Evolutionary conservation across 2,888 invertebrate species (phyloP).

Genomic region (Cheilosia soror): DNA sequence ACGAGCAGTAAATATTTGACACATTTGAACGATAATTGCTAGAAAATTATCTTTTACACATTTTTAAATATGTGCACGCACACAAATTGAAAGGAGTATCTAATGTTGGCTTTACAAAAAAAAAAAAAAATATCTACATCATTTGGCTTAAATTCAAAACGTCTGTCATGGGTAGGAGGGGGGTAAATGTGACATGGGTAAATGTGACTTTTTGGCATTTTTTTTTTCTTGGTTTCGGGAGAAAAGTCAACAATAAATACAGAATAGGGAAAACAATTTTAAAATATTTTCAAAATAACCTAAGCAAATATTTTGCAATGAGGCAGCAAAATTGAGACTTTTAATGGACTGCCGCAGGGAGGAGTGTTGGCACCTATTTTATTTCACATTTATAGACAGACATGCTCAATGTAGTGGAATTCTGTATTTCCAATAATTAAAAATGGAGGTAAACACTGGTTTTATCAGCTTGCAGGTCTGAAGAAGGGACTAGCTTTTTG

Average conservation of each 20-base stretch:
- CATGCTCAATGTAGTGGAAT: background rate
- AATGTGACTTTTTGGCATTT: background rate
- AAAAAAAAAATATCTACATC: constrained; percentile 2
- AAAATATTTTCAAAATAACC: background rate
- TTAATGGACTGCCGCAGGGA: constrained; percentile 20
- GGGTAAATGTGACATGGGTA: constrained; percentile 32
- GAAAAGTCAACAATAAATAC: constrained; percentile 9
- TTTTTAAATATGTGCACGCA: constrained; percentile 8
- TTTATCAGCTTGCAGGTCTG: too few relatives aligned
- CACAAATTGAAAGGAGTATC: constrained; percentile 14
- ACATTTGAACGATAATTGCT: constrained; percentile 58
- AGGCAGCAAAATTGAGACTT: background rate
- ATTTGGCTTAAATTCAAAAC: constrained; percentile 46
- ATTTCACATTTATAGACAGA: too few relatives aligned
- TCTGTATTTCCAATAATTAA: too few relatives aligned
- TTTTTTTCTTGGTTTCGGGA: background rate
- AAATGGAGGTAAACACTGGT: too few relatives aligned
- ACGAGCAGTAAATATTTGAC: constrained; percentile 47
- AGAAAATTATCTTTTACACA: constrained; percentile 38
- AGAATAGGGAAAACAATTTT: constrained; percentile 1
- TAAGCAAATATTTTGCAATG: background rate
- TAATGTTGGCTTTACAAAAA: background rate
- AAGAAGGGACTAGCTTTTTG: too few relatives aligned
- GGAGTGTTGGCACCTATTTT: background rate
- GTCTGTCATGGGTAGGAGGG: constrained; percentile 24